Percentiles rank a stretch among this genome's conserved stretches.
phyloP scores from a whole-genome alignment of 2,888 invertebrate genomes.

The Rhogogaster chlorosoma region DNA sequence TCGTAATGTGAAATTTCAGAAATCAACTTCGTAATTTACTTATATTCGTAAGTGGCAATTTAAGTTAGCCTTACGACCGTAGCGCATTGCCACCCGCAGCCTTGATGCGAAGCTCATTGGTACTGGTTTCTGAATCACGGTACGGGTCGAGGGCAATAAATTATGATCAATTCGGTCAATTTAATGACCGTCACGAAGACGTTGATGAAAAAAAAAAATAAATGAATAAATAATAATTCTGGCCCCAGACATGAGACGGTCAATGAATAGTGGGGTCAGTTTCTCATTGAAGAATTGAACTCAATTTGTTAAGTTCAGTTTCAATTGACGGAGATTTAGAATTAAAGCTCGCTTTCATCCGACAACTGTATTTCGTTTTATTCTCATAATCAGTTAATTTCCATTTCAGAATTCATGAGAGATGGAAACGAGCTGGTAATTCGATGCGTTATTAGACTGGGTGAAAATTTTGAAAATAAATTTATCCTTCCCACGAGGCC shows the following conservation, averaged over 20 bases:
- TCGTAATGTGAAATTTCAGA: not conserved
- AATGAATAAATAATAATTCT: not conserved
- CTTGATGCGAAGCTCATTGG: not conserved
- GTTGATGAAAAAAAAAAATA: not conserved
- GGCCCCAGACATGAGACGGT: not conserved
- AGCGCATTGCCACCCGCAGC: not conserved
- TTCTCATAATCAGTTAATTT: slow-evolving; percentile 16
- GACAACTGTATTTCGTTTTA: not conserved
- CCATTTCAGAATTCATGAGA: not conserved
- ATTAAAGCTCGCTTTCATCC: not conserved
- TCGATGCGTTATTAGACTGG: not conserved
- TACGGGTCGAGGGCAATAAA: not conserved
- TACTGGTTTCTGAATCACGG: not conserved
- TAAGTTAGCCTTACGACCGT: not conserved
- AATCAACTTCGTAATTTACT: not conserved
- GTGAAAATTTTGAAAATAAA: slow-evolving; percentile 11
- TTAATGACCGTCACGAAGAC: not conserved
- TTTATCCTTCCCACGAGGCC: not conserved
- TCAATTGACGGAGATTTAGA: not conserved
- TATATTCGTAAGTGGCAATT: not conserved
- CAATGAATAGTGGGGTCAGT: not conserved
- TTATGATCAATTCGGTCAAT: not conserved
- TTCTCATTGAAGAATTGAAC: not conserved
- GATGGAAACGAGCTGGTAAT: not conserved
- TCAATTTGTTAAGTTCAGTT: not conserved